Conservation (phyloP, 2,888 invertebrate genomes). For the Scrobipalpa atriplicella region DNA sequence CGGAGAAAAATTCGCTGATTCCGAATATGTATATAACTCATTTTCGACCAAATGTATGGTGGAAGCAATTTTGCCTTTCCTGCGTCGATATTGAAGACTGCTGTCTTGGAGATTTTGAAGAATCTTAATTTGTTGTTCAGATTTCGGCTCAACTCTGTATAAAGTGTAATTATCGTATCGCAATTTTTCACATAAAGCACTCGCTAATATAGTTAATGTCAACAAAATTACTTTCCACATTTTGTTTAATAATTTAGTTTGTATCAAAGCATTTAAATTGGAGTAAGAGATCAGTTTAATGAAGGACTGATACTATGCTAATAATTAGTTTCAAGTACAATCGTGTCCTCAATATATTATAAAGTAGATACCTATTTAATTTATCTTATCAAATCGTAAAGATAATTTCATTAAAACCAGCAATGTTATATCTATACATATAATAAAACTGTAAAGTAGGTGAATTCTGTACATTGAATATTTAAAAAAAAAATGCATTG, state of each 20-base stretch:
- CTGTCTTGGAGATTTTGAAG: constrained; percentile 71
- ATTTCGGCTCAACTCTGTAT: constrained; percentile 79
- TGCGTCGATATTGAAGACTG: constrained; percentile 60
- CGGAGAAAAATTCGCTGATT: no score
- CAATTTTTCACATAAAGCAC: constrained; percentile 49
- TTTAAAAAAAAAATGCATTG: no score
- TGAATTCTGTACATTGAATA: no score
- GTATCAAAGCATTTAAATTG: no score
- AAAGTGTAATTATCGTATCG: constrained; percentile 72
- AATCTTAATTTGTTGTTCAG: constrained; percentile 67
- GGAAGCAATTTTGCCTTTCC: no score
- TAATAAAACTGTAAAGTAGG: no score
- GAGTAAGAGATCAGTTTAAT: no score
- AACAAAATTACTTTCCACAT: constrained; percentile 8
- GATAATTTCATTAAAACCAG: neutral
- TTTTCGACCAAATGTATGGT: no score
- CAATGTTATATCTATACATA: no score
- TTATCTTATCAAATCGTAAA: neutral
- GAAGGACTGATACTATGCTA: no score
- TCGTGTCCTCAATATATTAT: neutral
- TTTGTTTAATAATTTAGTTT: neutral
- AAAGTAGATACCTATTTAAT: neutral
- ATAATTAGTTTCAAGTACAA: no score
- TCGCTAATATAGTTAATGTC: constrained; percentile 15
- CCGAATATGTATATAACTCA: no score